Conservation (phyloP, 2,113 vertebrate species). For the Eonycteris spelaea region DNA sequence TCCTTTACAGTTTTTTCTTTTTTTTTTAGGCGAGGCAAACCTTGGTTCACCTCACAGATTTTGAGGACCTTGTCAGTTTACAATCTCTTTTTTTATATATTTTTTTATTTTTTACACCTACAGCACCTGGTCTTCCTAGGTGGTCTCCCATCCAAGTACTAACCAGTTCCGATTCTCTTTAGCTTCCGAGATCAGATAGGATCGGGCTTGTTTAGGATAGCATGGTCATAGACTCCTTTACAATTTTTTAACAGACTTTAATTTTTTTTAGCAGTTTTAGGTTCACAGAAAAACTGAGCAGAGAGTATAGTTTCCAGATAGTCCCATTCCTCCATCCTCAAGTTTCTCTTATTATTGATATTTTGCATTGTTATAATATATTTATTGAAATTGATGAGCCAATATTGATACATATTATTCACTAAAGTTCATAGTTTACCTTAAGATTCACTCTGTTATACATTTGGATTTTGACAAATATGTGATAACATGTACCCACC, state of each 20-base stretch:
- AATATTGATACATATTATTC: background rate
- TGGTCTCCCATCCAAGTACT: too few species aligned
- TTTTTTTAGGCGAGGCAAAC: too few species aligned
- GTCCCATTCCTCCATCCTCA: background rate
- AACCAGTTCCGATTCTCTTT: too few species aligned
- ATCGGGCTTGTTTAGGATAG: too few species aligned
- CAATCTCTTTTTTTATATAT: too few species aligned
- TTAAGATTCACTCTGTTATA: background rate
- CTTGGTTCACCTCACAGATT: too few species aligned
- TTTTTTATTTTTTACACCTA: too few species aligned
- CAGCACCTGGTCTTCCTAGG: too few species aligned
- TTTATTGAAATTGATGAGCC: background rate
- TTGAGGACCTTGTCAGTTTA: too few species aligned
- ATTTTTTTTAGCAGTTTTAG: background rate
- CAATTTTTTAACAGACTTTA: background rate
- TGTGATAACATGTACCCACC: background rate
- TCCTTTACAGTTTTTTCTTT: background rate
- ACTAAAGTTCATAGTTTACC: background rate
- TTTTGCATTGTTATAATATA: background rate
- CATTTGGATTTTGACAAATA: background rate
- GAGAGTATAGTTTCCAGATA: background rate
- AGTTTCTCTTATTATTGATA: background rate
- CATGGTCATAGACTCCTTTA: background rate
- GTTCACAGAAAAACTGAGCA: background rate
- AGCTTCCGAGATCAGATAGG: too few species aligned